These are phyloP conservation scores for Thaumetopoea pityocampa DNA, from an alignment of 1,140 invertebrate species.

Conservation along the genomic window DNA sequence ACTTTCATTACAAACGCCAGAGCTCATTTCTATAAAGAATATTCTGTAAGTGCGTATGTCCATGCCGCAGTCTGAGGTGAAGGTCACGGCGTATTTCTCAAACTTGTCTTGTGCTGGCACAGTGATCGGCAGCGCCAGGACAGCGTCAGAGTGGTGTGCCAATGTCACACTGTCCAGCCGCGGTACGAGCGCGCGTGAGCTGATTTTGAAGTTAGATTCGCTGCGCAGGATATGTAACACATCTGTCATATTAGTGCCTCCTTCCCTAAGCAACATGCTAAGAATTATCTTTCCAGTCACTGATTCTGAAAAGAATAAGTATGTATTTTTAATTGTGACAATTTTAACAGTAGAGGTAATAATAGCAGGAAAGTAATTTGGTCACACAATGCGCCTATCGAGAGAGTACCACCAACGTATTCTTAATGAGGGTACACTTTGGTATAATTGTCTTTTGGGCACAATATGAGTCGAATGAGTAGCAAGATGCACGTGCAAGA, in stretches of 20 bases:
- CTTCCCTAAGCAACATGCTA: slow-evolving; percentile 48
- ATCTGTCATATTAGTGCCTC: slow-evolving; percentile 51
- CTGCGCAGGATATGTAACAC: slow-evolving; percentile 50
- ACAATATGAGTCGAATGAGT: too few relatives aligned
- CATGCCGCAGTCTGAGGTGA: slow-evolving; percentile 63
- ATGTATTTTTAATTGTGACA: neutral
- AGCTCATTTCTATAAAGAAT: slow-evolving; percentile 34
- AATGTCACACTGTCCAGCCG: slow-evolving; percentile 40
- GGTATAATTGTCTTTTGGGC: too few relatives aligned
- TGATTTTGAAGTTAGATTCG: slow-evolving; percentile 42
- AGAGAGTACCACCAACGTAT: too few relatives aligned
- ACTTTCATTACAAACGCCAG: neutral
- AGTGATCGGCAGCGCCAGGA: slow-evolving; percentile 47
- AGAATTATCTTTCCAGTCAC: slow-evolving; percentile 53
- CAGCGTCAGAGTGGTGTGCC: slow-evolving; percentile 36
- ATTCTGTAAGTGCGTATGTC: slow-evolving; percentile 62
- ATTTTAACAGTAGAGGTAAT: neutral
- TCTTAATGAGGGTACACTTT: too few relatives aligned
- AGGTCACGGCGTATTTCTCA: slow-evolving; percentile 53
- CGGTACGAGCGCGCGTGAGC: slow-evolving; percentile 39
- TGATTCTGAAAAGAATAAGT: slow-evolving; percentile 38
- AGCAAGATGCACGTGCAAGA: too few relatives aligned
- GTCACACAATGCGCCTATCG: too few relatives aligned
- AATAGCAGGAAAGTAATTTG: too few relatives aligned
- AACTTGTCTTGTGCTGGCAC: slow-evolving; percentile 40